phyloP scores from a whole-genome alignment of 2,888 invertebrate species.

The Tetropium fuscum region DNA sequence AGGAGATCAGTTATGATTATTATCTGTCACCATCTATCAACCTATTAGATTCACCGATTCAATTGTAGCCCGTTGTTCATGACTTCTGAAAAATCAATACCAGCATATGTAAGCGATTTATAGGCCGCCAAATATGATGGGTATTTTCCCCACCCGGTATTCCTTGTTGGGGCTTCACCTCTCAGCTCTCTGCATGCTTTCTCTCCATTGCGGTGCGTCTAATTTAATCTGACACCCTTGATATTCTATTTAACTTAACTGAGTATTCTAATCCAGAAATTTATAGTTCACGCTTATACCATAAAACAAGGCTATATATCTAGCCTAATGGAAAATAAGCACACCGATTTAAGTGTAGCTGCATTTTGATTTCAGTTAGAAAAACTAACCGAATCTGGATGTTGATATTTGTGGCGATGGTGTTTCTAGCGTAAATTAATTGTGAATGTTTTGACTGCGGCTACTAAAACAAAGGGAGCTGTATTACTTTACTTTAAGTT shows the following conservation, averaged over 20 bases:
- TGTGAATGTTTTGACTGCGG: conserved; percentile 19
- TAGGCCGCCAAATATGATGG: no score
- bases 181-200: neutral
- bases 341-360: neutral
- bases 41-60: no score
- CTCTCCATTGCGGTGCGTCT: neutral
- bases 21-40: no score
- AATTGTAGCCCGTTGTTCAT: no score
- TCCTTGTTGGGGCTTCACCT: neutral
- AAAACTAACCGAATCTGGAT: no score
- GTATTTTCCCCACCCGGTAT: no score
- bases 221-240: conserved; percentile 16
- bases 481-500: conserved; percentile 5
- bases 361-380: conserved; percentile 12
- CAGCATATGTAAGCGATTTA: no score
- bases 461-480: conserved; percentile 16
- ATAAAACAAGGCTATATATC: conserved; percentile 17
- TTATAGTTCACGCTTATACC: conserved; percentile 11
- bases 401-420: conserved; percentile 4
- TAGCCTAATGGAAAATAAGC: conserved; percentile 30
- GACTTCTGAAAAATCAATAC: no score
- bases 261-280: conserved; percentile 26
- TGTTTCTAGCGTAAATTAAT: conserved; percentile 16
- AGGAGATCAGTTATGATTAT: no score
- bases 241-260: conserved; percentile 25